phyloP scores from a whole-genome alignment of 2,113 vertebrate genomes.

The Thalassoma bifasciatum region DNA sequence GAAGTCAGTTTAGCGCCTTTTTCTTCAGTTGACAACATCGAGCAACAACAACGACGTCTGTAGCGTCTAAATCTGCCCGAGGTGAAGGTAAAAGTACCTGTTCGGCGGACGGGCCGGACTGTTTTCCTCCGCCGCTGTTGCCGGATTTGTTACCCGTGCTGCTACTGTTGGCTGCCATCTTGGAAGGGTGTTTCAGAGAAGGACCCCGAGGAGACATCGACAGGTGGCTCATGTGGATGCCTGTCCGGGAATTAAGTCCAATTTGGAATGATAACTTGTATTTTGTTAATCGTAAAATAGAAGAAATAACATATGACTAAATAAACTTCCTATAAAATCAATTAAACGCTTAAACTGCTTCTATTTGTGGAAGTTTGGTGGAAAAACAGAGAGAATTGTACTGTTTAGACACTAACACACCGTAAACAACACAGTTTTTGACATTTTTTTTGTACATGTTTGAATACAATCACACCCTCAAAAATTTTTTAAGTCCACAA shows the following conservation, averaged over 20 bases:
- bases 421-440: no score
- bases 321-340: no score
- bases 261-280: no score
- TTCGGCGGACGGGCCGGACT: constrained; percentile 77
- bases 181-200: constrained; percentile 73
- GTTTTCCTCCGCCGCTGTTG: constrained; percentile 73
- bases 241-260: constrained; percentile 33
- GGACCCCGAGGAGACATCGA: constrained; percentile 37
- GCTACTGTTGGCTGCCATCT: constrained; percentile 86
- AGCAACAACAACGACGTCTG: accelerated
- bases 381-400: no score
- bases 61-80: accelerated
- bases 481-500: no score
- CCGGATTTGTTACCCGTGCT: constrained; percentile 79
- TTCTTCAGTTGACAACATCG: accelerated
- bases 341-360: no score
- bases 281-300: no score
- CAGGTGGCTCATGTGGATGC: constrained; percentile 26
- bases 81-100: constrained; percentile 60
- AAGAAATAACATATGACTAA: no score
- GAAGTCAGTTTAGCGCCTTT: background rate
- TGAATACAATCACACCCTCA: no score
- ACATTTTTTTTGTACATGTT: no score
- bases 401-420: no score
- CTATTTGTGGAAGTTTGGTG: no score